These are phyloP conservation scores for Aelia acuminata DNA, from an alignment of 2,888 invertebrate species.

Conservation along the genomic window DNA sequence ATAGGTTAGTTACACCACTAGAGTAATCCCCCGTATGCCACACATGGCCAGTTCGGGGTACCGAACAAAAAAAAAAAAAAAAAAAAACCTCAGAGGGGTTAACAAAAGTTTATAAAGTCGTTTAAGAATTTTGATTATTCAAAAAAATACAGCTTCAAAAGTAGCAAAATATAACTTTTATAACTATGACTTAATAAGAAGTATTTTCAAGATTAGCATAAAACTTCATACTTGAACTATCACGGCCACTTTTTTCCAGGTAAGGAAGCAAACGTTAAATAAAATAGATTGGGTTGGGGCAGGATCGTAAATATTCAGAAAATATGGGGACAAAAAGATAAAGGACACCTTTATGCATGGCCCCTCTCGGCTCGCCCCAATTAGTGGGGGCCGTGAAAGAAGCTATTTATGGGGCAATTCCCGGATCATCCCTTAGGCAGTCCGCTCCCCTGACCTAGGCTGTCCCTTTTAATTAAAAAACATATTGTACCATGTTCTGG, in stretches of 20 bases:
- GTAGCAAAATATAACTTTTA: too few species aligned
- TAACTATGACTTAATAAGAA: too few species aligned
- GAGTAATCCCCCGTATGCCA: too few species aligned
- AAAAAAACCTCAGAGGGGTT: too few species aligned
- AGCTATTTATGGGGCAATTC: conserved; percentile 37
- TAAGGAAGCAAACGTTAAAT: conserved; percentile 16
- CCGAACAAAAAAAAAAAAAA: too few species aligned
- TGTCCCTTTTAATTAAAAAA: conserved; percentile 12
- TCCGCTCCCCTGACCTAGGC: background rate
- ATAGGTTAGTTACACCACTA: too few species aligned
- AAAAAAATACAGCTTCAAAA: too few species aligned
- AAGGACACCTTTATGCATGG: background rate
- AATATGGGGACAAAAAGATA: conserved; percentile 23
- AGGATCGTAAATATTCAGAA: background rate
- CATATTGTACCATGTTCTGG: background rate
- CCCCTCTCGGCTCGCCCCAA: background rate
- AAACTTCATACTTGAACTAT: conserved; percentile 1
- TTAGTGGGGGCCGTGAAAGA: background rate
- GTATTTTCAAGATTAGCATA: background rate
- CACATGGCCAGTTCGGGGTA: too few species aligned
- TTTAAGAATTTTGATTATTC: too few species aligned
- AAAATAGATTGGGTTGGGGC: background rate
- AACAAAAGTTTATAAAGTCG: too few species aligned
- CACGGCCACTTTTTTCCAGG: background rate
- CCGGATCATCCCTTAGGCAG: conserved; percentile 8